These are phyloP conservation scores for Drosophila nigritarsus DNA, from an alignment of 2,888 invertebrate species.

Conservation along the genomic window DNA sequence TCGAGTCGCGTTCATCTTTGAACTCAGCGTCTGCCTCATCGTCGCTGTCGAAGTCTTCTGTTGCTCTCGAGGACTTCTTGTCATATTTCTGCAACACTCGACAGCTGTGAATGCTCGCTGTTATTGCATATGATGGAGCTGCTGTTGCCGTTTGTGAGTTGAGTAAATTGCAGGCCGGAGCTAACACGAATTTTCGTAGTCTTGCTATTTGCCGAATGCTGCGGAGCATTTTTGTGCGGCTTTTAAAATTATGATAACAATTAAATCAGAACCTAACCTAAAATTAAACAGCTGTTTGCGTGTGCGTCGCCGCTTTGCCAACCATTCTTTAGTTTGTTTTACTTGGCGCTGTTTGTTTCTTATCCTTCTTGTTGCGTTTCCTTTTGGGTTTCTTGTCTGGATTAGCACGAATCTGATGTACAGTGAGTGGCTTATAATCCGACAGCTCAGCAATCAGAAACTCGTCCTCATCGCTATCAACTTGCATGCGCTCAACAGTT, in stretches of 20 bases:
- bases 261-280: slow-evolving; percentile 55
- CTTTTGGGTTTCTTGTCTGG: slow-evolving; percentile 73
- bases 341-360: slow-evolving; percentile 7
- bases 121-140: not conserved
- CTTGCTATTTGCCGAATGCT: slow-evolving; percentile 42
- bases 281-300: slow-evolving; percentile 59
- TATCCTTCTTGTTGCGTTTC: slow-evolving; percentile 64
- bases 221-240: slow-evolving; percentile 55
- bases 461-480: slow-evolving; percentile 61
- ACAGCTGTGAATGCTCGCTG: slow-evolving; percentile 32
- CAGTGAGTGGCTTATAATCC: slow-evolving; percentile 64
- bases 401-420: slow-evolving; percentile 74
- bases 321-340: slow-evolving; percentile 27
- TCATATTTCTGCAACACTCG: slow-evolving; percentile 62
- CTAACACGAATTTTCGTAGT: slow-evolving; percentile 22
- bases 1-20: slow-evolving; percentile 88
- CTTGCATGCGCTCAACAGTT: slow-evolving; percentile 29
- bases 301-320: slow-evolving; percentile 54
- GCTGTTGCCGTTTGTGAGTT: slow-evolving; percentile 6
- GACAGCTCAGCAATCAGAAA: slow-evolving; percentile 55
- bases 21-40: slow-evolving; percentile 85
- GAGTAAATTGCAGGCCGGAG: slow-evolving; percentile 14
- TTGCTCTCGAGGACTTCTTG: slow-evolving; percentile 61
- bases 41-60: slow-evolving; percentile 86
- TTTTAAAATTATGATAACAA: slow-evolving; percentile 60